These are phyloP conservation scores for Magallana angulata DNA, from an alignment of 1,140 invertebrate species.

Conservation along the genomic window DNA sequence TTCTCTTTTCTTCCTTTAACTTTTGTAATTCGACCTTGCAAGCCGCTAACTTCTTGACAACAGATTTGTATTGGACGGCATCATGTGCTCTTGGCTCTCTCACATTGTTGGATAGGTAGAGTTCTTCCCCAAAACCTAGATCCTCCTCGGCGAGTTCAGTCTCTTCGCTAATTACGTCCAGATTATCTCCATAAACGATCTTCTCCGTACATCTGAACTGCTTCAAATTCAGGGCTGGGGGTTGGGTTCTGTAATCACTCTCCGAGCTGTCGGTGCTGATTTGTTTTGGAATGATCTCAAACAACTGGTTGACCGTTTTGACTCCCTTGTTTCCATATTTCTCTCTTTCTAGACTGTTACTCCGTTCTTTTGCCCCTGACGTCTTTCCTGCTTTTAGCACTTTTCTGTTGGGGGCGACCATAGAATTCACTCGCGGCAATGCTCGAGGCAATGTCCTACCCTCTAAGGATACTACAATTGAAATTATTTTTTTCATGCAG, in stretches of 20 bases:
- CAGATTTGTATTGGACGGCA: background rate
- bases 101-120: conserved; percentile 39
- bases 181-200: conserved; percentile 11
- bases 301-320: background rate
- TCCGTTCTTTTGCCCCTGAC: background rate
- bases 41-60: background rate
- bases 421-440: background rate
- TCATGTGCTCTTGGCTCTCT: background rate
- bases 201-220: conserved; percentile 50
- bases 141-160: background rate
- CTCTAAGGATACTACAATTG: background rate
- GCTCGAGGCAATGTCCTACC: background rate
- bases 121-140: conserved; percentile 28
- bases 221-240: background rate
- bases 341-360: background rate
- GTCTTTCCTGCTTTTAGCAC: background rate
- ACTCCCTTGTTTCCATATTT: background rate
- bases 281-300: conserved; percentile 4
- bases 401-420: background rate
- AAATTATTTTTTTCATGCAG: no score
- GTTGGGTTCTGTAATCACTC: conserved; percentile 27
- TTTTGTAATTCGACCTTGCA: conserved; percentile 5
- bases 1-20: conserved; percentile 19
- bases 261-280: conserved; percentile 36
- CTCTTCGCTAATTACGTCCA: background rate